Conservation (phyloP, 2,113 vertebrate genomes). For the Tychaedon coryphoeus region DNA sequence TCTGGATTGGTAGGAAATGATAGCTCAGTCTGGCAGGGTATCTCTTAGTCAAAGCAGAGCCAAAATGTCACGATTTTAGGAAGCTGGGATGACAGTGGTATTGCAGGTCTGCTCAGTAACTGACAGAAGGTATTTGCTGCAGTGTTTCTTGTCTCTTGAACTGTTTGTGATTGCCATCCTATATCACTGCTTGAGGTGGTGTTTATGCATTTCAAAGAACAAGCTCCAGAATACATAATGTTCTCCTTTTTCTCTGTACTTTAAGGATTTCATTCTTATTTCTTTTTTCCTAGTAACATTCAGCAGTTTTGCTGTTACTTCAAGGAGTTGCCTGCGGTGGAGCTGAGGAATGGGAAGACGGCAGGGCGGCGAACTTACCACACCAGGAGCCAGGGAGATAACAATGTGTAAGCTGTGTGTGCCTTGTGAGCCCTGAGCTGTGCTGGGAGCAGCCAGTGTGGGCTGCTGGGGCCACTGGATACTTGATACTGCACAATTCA, state of each 20-base stretch:
- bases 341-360: slow-evolving; percentile 93
- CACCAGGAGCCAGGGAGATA: slow-evolving; percentile 96
- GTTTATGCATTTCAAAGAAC: background rate
- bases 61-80: background rate
- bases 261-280: background rate
- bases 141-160: background rate
- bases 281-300: slow-evolving; percentile 83
- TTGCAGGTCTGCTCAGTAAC: background rate
- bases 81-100: background rate
- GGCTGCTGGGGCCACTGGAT: background rate
- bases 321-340: slow-evolving; percentile 94
- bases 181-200: background rate
- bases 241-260: background rate
- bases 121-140: background rate
- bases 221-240: background rate
- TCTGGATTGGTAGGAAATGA: background rate
- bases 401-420: slow-evolving; percentile 87
- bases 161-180: background rate
- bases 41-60: background rate
- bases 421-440: background rate
- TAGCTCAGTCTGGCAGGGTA: background rate
- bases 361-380: slow-evolving; percentile 95
- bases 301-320: slow-evolving; percentile 98
- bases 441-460: background rate
- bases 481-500: background rate